These are phyloP conservation scores for Trissolcus brochymenae DNA, from an alignment of 2,888 invertebrate species.

Conservation along the genomic window DNA sequence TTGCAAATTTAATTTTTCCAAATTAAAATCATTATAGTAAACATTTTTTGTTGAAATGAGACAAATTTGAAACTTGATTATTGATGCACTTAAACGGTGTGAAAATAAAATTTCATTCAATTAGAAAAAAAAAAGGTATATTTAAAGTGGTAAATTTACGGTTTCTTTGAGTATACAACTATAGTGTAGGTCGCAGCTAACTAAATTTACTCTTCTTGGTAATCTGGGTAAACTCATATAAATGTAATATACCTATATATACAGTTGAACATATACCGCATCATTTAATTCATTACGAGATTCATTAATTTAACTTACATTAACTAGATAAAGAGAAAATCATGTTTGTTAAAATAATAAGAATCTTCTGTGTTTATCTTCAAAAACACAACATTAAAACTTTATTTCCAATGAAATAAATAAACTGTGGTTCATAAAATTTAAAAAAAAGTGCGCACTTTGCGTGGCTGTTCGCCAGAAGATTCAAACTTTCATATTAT, in stretches of 20 bases:
- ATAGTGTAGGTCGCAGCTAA: constrained; percentile 27
- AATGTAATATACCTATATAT: constrained; percentile 3
- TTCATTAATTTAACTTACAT: constrained; percentile 4
- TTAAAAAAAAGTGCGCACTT: constrained; percentile 18
- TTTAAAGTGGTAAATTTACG: constrained; percentile 4
- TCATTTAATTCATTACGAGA: constrained; percentile 8
- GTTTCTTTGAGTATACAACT: not conserved
- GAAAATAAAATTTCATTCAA: not conserved
- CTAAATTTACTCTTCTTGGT: constrained; percentile 46
- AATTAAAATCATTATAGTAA: no score
- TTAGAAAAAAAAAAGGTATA: not conserved
- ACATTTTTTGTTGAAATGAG: no score
- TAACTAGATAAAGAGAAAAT: not conserved
- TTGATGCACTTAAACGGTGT: no score
- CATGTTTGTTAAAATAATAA: not conserved
- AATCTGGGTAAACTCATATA: constrained; percentile 35
- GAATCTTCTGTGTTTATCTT: not conserved
- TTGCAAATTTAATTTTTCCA: no score
- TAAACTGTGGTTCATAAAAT: not conserved
- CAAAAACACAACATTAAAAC: not conserved
- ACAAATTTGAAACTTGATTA: no score
- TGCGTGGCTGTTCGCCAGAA: constrained; percentile 23
- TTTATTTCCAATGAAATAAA: constrained; percentile 15
- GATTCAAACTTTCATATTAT: constrained; percentile 31
- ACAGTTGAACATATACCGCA: not conserved